Evolutionary conservation across 2,888 invertebrate genomes (phyloP), one percentile per base, ranked within the genome.

Genomic region (Drosophila mettleri): DNA sequence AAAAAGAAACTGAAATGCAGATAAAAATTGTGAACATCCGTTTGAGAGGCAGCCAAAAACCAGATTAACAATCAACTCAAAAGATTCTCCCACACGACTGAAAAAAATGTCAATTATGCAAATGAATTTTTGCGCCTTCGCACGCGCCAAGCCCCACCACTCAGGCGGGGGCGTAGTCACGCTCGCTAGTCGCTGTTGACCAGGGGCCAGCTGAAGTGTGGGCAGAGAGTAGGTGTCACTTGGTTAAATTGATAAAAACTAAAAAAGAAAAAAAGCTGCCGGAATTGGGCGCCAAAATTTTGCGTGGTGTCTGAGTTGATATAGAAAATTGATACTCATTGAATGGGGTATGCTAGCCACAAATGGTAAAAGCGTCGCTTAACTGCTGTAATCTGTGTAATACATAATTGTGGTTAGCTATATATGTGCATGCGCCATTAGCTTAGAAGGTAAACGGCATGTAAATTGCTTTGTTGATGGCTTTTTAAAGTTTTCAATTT

Each of bases 91-190:
- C 74, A 74, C 78, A 36, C 51, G 14, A 43, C 18, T 1, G n/a
- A 31, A 12, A 61, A 68, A 48, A 53, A 69, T 64, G 55, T 53
- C 34, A 73, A 64, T 49, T 80, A 84, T 84, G 86, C 64, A 86
- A 74, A 88, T 87, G 49, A 65, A 68, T 54, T 66, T 74, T 69
- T 72, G 86, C 83, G 83, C 83, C 83, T 84, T 88, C 83, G 83
- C 83, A 88, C 83, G 80, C 86, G 86, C 69, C 88, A 77, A 62
- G 51, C 45, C 18, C 9, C 31, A 29, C 9, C 31, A 29, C 1
- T 9, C 5, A 3, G 18, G 9, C 48, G 60, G 29, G 34, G 14
- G 86, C 54, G 48, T 46, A 45, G 66, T 39, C 53, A 29, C 39
- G 22, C 14, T 24, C 29, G 16, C 43, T 24, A 9, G 29, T 41